Evolutionary conservation across 2,888 invertebrate species (phyloP), one percentile per base, ranked within the genome.

Genomic region (Campaea margaritaria): DNA sequence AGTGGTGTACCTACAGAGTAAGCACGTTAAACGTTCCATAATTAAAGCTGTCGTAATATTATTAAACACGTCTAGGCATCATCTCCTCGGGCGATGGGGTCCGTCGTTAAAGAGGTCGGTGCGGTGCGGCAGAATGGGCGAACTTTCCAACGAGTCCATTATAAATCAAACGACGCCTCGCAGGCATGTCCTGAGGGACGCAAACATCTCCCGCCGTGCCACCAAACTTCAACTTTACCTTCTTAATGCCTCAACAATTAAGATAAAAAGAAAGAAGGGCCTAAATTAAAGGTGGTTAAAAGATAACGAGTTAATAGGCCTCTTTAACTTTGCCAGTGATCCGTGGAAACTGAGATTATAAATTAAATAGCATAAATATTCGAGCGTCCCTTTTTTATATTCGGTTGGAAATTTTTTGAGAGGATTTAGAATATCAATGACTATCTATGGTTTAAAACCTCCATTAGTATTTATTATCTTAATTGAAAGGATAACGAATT

Each of bases 21-120:
- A 83, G 79, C 83, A 80, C 81, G 82, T 86, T 90, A 90, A 91
- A 87, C 88, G 90, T 85, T 88, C 82, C 83, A 84, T 91, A 91
- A 92, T 92, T 89, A 91, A 92, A 91, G 91, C 91, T 89, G 91
- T 91, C 90, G 87, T 90, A 89, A 91, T 91, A 90, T 89, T 90
- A 91, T 91, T 89, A 91, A 91, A 91, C 91, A 89, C 90, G 89
- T 89, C 89, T 88, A 88, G 87, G 91, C 89, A 90, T 90, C 89
- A 91, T 89, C 89, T 89, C 92, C 91, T 86, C 85, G 85, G 89
- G 91, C 91, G 86, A 85, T 84, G 84, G 87, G 89, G 89, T 85
- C 88, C 87, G 83, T 89, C 91, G 88, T 91, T 90, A 91, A 87
- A 86, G 89, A 91, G 90, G 90, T 89, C 83, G 83, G 85, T 79